phyloP scores from a whole-genome alignment of 2,888 invertebrate species.

The Sericinus montela region DNA sequence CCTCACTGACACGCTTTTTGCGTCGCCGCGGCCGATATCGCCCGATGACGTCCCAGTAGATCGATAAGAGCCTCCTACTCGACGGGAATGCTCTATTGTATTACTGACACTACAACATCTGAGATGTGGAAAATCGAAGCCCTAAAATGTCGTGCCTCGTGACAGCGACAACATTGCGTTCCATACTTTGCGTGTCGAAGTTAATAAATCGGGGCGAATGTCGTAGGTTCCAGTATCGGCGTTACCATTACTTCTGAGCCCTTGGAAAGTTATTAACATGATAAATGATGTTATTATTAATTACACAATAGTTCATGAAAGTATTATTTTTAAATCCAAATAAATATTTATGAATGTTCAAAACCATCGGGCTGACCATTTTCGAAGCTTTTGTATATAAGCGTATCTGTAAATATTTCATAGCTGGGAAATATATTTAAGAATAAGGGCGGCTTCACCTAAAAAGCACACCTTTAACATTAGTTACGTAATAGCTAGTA shows the following conservation, averaged over 20 bases:
- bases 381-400: too few relatives aligned
- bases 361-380: too few relatives aligned
- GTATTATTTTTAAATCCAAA: too few relatives aligned
- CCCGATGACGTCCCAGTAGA: constrained; percentile 75
- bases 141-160: constrained; percentile 54
- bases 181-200: constrained; percentile 22
- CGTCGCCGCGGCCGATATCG: constrained; percentile 69
- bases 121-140: constrained; percentile 72
- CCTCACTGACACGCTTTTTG: constrained; percentile 77
- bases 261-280: constrained; percentile 18
- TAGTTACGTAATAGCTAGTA: too few relatives aligned
- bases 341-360: too few relatives aligned
- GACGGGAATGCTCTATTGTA: constrained; percentile 73
- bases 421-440: too few relatives aligned
- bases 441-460: too few relatives aligned
- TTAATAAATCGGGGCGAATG: constrained; percentile 8
- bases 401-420: too few relatives aligned
- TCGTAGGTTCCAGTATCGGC: background rate
- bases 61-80: constrained; percentile 76
- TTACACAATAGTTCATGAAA: constrained; percentile 3
- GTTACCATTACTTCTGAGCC: constrained; percentile 9
- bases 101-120: constrained; percentile 69
- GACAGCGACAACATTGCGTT: constrained; percentile 40
- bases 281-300: constrained; percentile 9
- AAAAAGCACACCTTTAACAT: too few relatives aligned